These are phyloP conservation scores for Epicauta chinensis DNA, from an alignment of 1,140 invertebrate species.

Conservation along the genomic window DNA sequence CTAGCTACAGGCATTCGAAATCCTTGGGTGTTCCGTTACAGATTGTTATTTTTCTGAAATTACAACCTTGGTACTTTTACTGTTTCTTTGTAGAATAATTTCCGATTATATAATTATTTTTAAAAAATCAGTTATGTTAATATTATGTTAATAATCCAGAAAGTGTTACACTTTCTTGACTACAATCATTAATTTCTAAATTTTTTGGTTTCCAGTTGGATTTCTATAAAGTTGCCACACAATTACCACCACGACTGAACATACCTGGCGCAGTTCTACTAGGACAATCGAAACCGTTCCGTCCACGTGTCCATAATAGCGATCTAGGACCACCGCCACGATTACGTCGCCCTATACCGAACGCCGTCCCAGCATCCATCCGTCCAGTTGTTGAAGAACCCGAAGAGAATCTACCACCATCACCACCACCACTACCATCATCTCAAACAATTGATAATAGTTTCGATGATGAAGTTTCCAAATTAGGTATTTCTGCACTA, in stretches of 20 bases:
- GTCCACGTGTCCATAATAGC: slow-evolving; percentile 5
- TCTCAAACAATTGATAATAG: slow-evolving; percentile 10
- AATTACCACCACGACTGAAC: slow-evolving; percentile 44
- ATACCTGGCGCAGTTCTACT: slow-evolving; percentile 56
- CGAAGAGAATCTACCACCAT: slow-evolving; percentile 22
- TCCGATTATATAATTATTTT: no score
- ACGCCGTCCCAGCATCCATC: slow-evolving; percentile 21
- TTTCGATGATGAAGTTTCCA: slow-evolving; percentile 35
- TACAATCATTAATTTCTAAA: no score
- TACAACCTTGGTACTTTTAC: no score
- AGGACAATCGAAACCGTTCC: slow-evolving; percentile 22
- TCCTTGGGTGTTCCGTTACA: no score
- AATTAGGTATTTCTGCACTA: slow-evolving; percentile 25
- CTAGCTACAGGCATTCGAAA: no score
- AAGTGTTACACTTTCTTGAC: no score
- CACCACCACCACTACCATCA: no score
- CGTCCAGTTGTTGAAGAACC: slow-evolving; percentile 36
- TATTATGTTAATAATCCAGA: no score
- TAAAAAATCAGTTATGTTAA: no score
- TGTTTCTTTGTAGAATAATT: no score
- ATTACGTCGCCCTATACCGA: slow-evolving; percentile 14
- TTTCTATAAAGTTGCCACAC: slow-evolving; percentile 10
- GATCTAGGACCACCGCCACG: background rate
- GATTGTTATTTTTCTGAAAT: no score
- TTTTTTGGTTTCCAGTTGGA: no score